Percentiles rank a stretch among this genome's conserved stretches.
Evolutionary conservation across 2,113 vertebrate species (phyloP).

Genomic region (Engystomops pustulosus): DNA sequence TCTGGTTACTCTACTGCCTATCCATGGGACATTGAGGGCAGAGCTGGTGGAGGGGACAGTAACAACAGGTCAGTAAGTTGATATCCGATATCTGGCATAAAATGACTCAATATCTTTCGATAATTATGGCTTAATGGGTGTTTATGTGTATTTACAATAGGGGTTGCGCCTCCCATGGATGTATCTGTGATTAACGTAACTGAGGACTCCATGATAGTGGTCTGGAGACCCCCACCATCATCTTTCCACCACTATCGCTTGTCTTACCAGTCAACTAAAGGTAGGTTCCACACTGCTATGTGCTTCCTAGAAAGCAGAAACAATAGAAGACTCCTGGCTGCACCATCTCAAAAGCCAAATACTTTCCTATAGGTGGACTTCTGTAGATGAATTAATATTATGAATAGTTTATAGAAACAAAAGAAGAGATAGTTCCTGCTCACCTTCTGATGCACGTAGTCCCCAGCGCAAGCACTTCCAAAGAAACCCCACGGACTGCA

Average conservation of each 20-base stretch:
- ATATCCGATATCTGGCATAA: not conserved
- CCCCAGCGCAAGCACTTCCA: too few species aligned
- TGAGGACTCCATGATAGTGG: conserved; percentile 82
- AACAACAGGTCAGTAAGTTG: conserved; percentile 83
- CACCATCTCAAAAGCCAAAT: too few species aligned
- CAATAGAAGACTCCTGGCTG: too few species aligned
- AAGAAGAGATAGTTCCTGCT: too few species aligned
- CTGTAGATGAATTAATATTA: too few species aligned
- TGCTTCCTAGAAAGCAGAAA: not conserved
- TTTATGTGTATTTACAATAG: conserved; percentile 67
- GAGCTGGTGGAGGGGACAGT: conserved; percentile 88
- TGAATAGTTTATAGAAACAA: too few species aligned
- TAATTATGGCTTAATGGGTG: not conserved
- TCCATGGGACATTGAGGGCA: conserved; percentile 84
- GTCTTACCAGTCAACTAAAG: conserved; percentile 85
- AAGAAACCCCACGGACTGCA: too few species aligned
- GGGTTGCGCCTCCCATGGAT: conserved; percentile 87
- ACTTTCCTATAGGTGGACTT: too few species aligned
- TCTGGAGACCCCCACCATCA: conserved; percentile 85
- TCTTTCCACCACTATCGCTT: conserved; percentile 91
- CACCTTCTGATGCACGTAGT: too few species aligned
- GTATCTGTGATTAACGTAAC: conserved; percentile 84
- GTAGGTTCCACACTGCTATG: conserved; percentile 63
- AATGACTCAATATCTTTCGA: not conserved
- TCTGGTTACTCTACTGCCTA: conserved; percentile 86